Base-by-base conservation (phyloP, 2,888 invertebrate genomes). In the Cheilosia urbana region DNA sequence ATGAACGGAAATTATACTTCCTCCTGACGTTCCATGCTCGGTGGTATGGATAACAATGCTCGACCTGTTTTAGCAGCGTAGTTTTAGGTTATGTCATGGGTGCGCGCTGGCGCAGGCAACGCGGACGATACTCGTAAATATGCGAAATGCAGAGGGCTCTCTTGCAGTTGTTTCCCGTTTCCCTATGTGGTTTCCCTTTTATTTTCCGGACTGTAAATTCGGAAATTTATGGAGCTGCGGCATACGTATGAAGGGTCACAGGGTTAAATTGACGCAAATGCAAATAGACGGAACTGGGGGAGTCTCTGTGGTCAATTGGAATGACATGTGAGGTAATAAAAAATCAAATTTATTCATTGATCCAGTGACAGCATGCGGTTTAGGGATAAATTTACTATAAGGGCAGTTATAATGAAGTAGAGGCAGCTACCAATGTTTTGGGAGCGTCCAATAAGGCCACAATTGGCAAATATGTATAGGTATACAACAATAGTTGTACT, bases 1-100 rank as follows among this genome's bases (percentile, higher is more conserved):
- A 42, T 24, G 5, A 62, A 71, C 79, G 69, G 69, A 79, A 80
- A 75, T 80, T 80, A 62, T 80, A 66, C 57, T 80, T 80, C 80
- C 69, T 73, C 21, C 51, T 55, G 34, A 45, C 27, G 21, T 62
- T 62, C 40, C 58, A 40, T n/a, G 34, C 42, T 27, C 47, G 30
- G 27, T 63, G 57, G 49, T n/a, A 7, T 6, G 66, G 66, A 55
- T 62, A 47, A 80, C 79, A 51, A 71, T 34, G 63, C 17, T 75
- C 11, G 72, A 55, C 55, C 11, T 24, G 51, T 19, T 57, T 63
- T 13, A 45, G 13, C 6, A 42, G 27, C 27, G 30, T 6, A 27
- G 62, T 30, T 42, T 62, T 27, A 11, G 40, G 13, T 37, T 7
- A 47, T 47, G 30, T 60, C 60, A 66, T 45, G 57, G 63, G 65